Evolutionary conservation across 2,113 vertebrate species (phyloP), one percentile per base, ranked within the genome.

Genomic region (Stomatorhinus ivindoensis): DNA sequence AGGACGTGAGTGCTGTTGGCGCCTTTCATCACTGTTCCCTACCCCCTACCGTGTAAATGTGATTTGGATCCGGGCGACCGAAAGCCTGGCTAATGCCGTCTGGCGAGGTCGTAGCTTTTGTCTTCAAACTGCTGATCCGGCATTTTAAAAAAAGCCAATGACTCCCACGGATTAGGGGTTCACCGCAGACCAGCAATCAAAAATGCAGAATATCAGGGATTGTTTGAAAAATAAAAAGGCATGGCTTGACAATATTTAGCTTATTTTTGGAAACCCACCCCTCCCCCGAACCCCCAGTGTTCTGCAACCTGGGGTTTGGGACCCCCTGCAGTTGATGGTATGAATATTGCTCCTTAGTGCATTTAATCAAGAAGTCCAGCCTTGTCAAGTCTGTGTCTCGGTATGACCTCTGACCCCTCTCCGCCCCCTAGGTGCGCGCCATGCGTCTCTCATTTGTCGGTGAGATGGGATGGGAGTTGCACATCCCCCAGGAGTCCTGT

Each of bases 401-500:
- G 9, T 51, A 47, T 86, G 46, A 44, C 42, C 85, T 87, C 50
- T 87, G 48, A 53, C 85, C 85, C 47, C 85, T 27, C 27, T 9
- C 48, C 1, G 6, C 50, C 85, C 31, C 50, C 88, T 65, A 97
- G 97, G 98, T 99, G 47, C 97, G 98, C 88, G 98, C 98, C 61
- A 96, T 99, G 94, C 95, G 98, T 76, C 89, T 99, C 92, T 98
- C 98, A 0, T 99, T 99, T 0, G 98, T 99, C 0, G 98, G 98
- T 0, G 98, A 99, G 95, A 94, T 99, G 92, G 98, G 98, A 91
- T 99, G 98, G 98, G 98, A 99, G 96, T 95, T 99, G 91, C 98
- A 99, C 42, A 92, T 98, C 69, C 98, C 98, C 65, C 92, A 88
- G 92, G 92, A 89, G 0, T 95, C 97, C 88, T 99, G 97, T 0